Evolutionary conservation across 2,888 invertebrate species (phyloP).

Genomic region (Zhengitettix transpicula): DNA sequence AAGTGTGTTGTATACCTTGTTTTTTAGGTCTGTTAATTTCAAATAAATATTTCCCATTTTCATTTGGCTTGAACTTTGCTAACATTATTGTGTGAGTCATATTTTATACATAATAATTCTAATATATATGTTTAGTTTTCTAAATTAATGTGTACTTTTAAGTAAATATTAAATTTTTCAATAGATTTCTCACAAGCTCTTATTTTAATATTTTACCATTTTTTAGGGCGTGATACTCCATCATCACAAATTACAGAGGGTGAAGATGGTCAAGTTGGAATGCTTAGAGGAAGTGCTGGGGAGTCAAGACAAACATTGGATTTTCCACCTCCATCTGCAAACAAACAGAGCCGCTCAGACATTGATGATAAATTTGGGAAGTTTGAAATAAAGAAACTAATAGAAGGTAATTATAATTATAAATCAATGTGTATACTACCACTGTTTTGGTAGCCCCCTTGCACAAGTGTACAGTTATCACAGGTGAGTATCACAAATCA

Average conservation of each 20-base stretch:
- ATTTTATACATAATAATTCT: too few relatives aligned
- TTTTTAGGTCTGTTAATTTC: too few relatives aligned
- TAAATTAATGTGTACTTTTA: not conserved
- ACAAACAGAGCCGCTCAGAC: slow-evolving; percentile 78
- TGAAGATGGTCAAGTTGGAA: slow-evolving; percentile 29
- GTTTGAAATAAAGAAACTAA: slow-evolving; percentile 72
- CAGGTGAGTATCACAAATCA: too few relatives aligned
- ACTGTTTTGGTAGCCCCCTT: too few relatives aligned
- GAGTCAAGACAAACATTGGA: slow-evolving; percentile 23
- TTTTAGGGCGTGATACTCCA: slow-evolving; percentile 80
- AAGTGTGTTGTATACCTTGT: too few relatives aligned
- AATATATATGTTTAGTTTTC: not conserved
- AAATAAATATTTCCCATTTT: too few relatives aligned
- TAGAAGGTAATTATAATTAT: slow-evolving; percentile 28
- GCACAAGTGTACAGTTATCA: too few relatives aligned
- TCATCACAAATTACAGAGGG: slow-evolving; percentile 81
- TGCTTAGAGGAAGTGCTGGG: slow-evolving; percentile 15
- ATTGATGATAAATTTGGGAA: slow-evolving; percentile 98
- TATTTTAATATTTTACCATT: not conserved
- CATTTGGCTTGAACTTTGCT: too few relatives aligned
- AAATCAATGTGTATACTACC: too few relatives aligned
- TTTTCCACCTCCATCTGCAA: slow-evolving; percentile 27
- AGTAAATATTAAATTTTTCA: not conserved
- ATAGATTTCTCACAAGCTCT: not conserved
- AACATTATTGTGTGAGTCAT: too few relatives aligned